phyloP scores from a whole-genome alignment of 2,113 vertebrate species.

The Dermatemys mawii region DNA sequence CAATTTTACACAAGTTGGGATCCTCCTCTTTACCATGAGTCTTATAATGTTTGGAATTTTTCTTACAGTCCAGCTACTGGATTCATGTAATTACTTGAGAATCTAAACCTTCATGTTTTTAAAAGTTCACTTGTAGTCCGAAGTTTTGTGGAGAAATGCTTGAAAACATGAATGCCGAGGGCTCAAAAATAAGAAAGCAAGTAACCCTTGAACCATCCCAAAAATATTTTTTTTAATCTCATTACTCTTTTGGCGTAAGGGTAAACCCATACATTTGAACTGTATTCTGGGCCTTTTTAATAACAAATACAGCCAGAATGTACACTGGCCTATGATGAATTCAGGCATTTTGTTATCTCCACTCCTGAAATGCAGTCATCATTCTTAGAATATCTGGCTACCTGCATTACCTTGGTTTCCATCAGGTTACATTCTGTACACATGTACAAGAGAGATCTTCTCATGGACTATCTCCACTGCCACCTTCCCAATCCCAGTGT shows the following conservation, averaged over 20 bases:
- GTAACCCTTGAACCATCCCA: not conserved
- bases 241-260: not conserved
- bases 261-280: not conserved
- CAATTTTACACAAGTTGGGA: not conserved
- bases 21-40: not conserved
- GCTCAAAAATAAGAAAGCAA: not conserved
- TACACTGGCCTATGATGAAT: not conserved
- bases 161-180: not conserved
- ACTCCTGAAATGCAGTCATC: not conserved
- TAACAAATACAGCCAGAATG: not conserved
- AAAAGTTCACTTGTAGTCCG: not conserved
- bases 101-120: too few relatives aligned
- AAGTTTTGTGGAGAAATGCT: not conserved
- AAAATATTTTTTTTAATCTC: not conserved
- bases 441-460: not conserved
- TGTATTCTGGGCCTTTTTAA: not conserved
- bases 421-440: not conserved
- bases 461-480: not conserved
- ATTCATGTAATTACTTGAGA: not conserved
- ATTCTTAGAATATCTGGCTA: not conserved
- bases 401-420: not conserved
- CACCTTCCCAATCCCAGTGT: not conserved
- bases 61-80: not conserved
- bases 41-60: not conserved
- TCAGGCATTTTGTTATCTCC: not conserved